These are phyloP conservation scores for Gerosis bhagava DNA, from an alignment of 2,888 invertebrate species.

Conservation along the genomic window DNA sequence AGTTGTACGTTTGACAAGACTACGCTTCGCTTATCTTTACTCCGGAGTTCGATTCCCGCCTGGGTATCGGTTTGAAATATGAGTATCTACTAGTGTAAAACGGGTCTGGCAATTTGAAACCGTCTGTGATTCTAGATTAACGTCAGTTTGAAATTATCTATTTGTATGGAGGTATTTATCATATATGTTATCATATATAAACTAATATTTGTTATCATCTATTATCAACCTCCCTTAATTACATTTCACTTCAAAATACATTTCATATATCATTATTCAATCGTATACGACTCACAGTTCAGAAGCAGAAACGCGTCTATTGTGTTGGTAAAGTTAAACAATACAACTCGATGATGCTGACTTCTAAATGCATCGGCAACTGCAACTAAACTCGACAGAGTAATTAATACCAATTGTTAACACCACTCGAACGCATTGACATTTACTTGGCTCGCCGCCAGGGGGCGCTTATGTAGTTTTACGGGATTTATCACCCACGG, in stretches of 20 bases:
- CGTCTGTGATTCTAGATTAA: background rate
- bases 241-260: too few relatives aligned
- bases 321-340: too few relatives aligned
- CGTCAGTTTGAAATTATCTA: background rate
- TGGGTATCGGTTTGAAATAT: conserved; percentile 2
- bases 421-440: conserved; percentile 20
- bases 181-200: too few relatives aligned
- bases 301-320: too few relatives aligned
- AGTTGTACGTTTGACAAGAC: conserved; percentile 19
- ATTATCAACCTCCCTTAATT: too few relatives aligned
- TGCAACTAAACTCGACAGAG: too few relatives aligned
- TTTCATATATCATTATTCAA: too few relatives aligned
- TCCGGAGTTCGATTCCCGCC: conserved; percentile 6
- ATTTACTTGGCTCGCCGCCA: conserved; percentile 16
- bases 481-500: conserved; percentile 9
- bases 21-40: conserved; percentile 9
- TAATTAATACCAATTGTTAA: conserved; percentile 24
- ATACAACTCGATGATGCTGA: too few relatives aligned
- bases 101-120: conserved; percentile 9
- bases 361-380: too few relatives aligned
- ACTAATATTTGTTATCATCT: too few relatives aligned
- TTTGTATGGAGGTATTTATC: too few relatives aligned
- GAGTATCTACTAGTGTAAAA: conserved; percentile 10
- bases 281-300: too few relatives aligned
- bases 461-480: conserved; percentile 10